A percentile compares a stretch with the other conserved stretches of the same genome.
Conservation (phyloP, 2,888 invertebrate genomes). For the Scaptomyza tumidula region DNA sequence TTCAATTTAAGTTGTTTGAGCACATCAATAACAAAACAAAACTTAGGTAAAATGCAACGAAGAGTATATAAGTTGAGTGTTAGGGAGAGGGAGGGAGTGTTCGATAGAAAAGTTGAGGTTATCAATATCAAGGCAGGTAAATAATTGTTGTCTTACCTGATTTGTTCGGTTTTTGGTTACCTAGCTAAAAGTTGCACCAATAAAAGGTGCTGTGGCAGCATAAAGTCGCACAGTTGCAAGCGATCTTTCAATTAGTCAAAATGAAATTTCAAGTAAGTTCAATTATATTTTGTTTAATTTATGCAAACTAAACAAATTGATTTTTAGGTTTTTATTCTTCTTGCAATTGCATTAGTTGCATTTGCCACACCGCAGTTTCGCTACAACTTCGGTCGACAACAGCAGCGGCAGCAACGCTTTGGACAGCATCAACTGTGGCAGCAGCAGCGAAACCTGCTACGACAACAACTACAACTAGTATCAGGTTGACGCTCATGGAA, state of each 20-base stretch:
- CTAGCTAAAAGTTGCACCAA: slow-evolving; percentile 32
- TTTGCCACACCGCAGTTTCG: neutral
- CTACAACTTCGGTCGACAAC: neutral
- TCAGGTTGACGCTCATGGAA: neutral
- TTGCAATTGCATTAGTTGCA: slow-evolving; percentile 4
- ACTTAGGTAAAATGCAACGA: neutral
- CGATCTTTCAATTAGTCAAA: neutral
- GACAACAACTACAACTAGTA: slow-evolving; percentile 20
- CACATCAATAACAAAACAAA: neutral
- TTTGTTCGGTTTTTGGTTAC: neutral
- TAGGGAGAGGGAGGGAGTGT: too few relatives aligned
- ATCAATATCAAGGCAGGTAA: neutral
- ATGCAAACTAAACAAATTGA: neutral
- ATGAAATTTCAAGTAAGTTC: slow-evolving; percentile 52
- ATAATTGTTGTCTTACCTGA: slow-evolving; percentile 8
- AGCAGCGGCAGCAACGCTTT: neutral
- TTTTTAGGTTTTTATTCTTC: neutral
- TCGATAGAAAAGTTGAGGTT: neutral
- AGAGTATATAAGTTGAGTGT: neutral
- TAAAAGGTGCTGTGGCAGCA: slow-evolving; percentile 15
- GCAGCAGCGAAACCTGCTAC: slow-evolving; percentile 2
- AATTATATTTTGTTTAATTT: neutral
- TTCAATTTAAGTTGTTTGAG: neutral
- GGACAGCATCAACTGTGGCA: slow-evolving; percentile 1
- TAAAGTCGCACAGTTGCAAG: slow-evolving; percentile 28